Evolutionary conservation across 2,797 vertebrate genomes (phyloP).

Genomic region (Coreius guichenoti): DNA sequence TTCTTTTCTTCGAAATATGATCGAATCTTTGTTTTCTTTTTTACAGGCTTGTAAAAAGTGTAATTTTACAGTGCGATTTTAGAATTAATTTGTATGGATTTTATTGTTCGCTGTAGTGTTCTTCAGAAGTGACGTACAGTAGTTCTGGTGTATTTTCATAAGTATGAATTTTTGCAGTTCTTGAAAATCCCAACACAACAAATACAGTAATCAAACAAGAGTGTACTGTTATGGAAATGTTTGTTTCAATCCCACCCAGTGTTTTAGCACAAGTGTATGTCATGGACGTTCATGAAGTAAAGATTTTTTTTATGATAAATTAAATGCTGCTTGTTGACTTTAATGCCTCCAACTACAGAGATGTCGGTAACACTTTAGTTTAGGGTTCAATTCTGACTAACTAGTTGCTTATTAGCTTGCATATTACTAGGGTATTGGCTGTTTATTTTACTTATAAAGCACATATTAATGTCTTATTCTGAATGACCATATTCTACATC

Average conservation of each 20-base stretch:
- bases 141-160: constrained; percentile 43
- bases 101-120: constrained; percentile 39
- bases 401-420: too few relatives aligned
- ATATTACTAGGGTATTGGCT: too few relatives aligned
- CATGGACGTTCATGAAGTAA: constrained; percentile 61
- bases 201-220: constrained; percentile 48
- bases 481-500: too few relatives aligned
- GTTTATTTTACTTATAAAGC: too few relatives aligned
- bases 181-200: constrained; percentile 50
- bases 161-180: constrained; percentile 50
- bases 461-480: too few relatives aligned
- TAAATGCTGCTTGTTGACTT: constrained; percentile 57
- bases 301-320: constrained; percentile 60
- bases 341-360: constrained; percentile 28
- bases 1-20: constrained; percentile 51
- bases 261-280: constrained; percentile 60
- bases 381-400: too few relatives aligned
- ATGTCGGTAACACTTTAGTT: too few relatives aligned
- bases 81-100: constrained; percentile 7
- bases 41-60: constrained; percentile 63
- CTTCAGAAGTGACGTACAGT: constrained; percentile 45
- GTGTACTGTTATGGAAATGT: constrained; percentile 50
- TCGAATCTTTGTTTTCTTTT: constrained; percentile 47
- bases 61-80: constrained; percentile 53
- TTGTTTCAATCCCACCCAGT: constrained; percentile 45